Evolutionary conservation across 2,797 vertebrate species (phyloP).

Genomic region (Neopelma chrysocephalum): DNA sequence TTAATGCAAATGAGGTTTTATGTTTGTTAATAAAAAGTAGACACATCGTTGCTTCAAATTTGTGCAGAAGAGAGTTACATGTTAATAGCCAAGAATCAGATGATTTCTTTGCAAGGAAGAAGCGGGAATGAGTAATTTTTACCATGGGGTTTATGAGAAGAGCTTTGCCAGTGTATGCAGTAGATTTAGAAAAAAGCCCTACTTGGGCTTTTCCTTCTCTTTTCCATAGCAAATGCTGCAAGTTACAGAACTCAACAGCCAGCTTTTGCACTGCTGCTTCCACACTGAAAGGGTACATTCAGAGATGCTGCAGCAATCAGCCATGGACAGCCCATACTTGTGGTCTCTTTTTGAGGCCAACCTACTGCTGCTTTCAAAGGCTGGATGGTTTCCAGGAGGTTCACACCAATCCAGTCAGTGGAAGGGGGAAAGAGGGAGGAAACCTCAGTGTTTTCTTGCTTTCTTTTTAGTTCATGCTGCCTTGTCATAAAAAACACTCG

Average conservation of each 20-base stretch:
- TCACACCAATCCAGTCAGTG: neutral
- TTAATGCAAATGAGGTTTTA: neutral
- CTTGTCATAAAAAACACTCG: neutral
- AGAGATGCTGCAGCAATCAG: neutral
- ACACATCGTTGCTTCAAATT: neutral
- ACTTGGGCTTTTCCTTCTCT: neutral
- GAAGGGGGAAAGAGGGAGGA: neutral
- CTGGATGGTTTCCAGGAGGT: neutral
- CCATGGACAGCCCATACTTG: neutral
- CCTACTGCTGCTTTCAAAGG: neutral
- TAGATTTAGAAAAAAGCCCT: neutral
- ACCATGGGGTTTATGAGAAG: neutral
- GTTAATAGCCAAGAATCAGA: neutral
- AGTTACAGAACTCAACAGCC: neutral
- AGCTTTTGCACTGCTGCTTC: neutral
- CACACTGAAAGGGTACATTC: neutral
- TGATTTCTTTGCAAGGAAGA: neutral
- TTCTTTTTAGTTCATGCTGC: neutral
- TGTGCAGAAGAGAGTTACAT: neutral
- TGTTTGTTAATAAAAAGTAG: neutral
- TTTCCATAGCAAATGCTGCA: neutral
- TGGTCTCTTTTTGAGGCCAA: neutral
- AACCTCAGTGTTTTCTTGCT: neutral
- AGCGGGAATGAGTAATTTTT: neutral
- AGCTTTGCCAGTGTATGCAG: neutral